Base-by-base conservation (phyloP, 1,140 invertebrate species). In the Dendroctonus valens region DNA sequence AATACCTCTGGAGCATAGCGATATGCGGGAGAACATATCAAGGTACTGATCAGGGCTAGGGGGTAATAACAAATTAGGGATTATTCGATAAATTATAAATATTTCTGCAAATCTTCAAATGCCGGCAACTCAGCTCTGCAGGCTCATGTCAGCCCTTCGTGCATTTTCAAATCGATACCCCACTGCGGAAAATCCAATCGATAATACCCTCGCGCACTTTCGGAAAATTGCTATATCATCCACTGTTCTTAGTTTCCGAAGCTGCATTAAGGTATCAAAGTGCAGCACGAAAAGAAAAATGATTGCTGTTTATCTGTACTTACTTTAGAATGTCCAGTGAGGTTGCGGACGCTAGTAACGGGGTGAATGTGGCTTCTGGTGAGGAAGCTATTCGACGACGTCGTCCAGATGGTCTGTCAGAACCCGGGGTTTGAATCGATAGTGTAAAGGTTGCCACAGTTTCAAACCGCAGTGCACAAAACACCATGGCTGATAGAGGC, bases 391-490 rank as follows among this genome's bases (percentile, higher is more conserved):
- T 40, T 57, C 52, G 61, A 59, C 59, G 64, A 50, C 46, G 64
- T 67, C 59, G 58, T 66, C 55, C 65, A 64, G 65, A 67, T 52
- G 12, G 55, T 68, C 67, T 71, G 69, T 54, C 66, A 62, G 69
- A 58, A 70, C 68, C 62, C 71, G 72, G 72, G 79, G 81, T 76
- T 71, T 65, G 68, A 60, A 77, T 77, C 76, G 74, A 77, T 77
- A 77, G 55, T 53, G 52, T 69, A 75, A 73, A 72, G 69, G 71
- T 65, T 46, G 53, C 52, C 51, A 61, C 55, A 59, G 65, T 59
- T 48, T 44, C 65, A 63, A 79, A 69, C 59, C 67, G 67, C 75
- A 79, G 81, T 82, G 80, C 77, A 80, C 81, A 67, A 68, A 73
- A 72, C 72, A 74, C 69, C 65, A 72, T 72, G 63, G 63, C 67